These are phyloP conservation scores for Sarcophaga variegata DNA, from an alignment of 2,888 invertebrate species.

Conservation along the genomic window DNA sequence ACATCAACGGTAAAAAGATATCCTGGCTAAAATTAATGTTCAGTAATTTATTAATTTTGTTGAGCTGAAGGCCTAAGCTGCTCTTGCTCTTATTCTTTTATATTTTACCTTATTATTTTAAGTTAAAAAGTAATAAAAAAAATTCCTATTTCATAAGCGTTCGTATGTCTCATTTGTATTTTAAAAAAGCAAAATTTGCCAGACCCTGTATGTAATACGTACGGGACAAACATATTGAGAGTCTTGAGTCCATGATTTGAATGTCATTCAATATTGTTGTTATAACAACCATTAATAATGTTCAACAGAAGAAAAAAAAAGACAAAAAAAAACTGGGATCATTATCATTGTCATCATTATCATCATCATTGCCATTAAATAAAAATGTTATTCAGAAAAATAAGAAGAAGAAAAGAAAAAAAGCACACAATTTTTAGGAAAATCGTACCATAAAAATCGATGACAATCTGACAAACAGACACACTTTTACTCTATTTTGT, in stretches of 20 bases:
- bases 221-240: not conserved
- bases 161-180: too few species aligned
- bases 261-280: conserved; percentile 34
- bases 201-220: not conserved
- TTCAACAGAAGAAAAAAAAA: not conserved
- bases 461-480: conserved; percentile 25
- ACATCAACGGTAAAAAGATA: too few species aligned
- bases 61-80: too few species aligned
- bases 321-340: not conserved
- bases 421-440: not conserved
- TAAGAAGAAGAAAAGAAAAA: not conserved
- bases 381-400: not conserved
- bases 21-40: too few species aligned
- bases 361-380: conserved; percentile 2
- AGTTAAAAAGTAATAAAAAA: too few species aligned
- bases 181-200: too few species aligned
- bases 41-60: too few species aligned
- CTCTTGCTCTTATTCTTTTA: too few species aligned
- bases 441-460: conserved; percentile 34
- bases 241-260: conserved; percentile 11
- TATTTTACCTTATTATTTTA: too few species aligned
- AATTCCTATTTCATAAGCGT: too few species aligned
- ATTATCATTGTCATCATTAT: conserved; percentile 8
- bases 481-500: not conserved
- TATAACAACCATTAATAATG: conserved; percentile 45